These are phyloP conservation scores for Hypomecis atomaria DNA, from an alignment of 2,888 invertebrate species.

Conservation along the genomic window DNA sequence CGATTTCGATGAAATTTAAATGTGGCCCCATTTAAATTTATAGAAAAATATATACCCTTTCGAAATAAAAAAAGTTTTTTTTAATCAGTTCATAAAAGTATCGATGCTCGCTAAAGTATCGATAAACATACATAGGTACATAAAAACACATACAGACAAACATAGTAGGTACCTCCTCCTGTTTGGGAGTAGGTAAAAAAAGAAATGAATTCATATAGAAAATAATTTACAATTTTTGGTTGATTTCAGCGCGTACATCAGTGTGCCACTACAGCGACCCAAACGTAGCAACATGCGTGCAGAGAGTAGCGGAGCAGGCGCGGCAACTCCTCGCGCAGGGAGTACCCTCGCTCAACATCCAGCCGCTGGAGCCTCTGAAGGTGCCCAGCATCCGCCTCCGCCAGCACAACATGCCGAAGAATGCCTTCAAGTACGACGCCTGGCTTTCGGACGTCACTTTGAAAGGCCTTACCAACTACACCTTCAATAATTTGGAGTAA, in stretches of 20 bases:
- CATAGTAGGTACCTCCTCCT: no score
- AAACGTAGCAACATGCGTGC: conserved; percentile 82
- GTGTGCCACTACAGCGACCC: conserved; percentile 85
- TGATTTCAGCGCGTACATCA: conserved; percentile 47
- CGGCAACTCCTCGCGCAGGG: conserved; percentile 80
- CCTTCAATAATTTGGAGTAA: conserved; percentile 80
- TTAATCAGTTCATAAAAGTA: no score
- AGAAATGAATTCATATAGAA: no score
- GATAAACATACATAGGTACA: no score
- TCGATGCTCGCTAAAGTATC: no score
- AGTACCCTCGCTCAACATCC: conserved; percentile 84
- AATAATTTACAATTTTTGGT: no score
- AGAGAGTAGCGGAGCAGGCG: conserved; percentile 80
- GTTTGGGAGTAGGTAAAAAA: no score
- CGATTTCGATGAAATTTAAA: no score
- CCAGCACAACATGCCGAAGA: conserved; percentile 79
- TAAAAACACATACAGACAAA: no score
- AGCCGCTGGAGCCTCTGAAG: conserved; percentile 84
- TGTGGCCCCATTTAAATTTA: no score
- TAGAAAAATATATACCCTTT: no score
- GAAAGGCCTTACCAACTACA: conserved; percentile 79
- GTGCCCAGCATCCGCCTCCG: conserved; percentile 85
- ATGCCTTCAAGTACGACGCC: conserved; percentile 81
- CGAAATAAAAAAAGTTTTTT: no score
- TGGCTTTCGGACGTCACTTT: conserved; percentile 77